These are phyloP conservation scores for Drosophila stalkeri DNA, from an alignment of 2,888 invertebrate species.

Conservation along the genomic window DNA sequence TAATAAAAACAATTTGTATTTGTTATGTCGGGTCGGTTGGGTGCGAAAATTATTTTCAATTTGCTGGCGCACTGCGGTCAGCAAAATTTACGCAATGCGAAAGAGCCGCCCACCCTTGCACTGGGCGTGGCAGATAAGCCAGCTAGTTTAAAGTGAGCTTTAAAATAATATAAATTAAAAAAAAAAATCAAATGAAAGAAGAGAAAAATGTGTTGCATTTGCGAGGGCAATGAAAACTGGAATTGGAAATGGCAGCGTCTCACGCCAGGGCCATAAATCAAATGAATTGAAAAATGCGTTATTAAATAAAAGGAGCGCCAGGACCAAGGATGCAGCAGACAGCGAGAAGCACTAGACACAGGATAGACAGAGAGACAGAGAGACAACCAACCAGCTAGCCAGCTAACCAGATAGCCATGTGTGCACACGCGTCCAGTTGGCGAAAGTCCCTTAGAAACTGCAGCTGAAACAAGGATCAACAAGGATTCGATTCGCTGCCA, in stretches of 20 bases:
- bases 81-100: slow-evolving; percentile 30
- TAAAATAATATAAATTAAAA: slow-evolving; percentile 16
- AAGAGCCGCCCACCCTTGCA: neutral
- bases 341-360: too few species aligned
- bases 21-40: slow-evolving; percentile 44
- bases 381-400: neutral
- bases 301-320: slow-evolving; percentile 66
- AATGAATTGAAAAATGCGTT: slow-evolving; percentile 76
- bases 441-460: slow-evolving; percentile 24
- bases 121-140: slow-evolving; percentile 3
- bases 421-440: slow-evolving; percentile 32
- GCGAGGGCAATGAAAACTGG: slow-evolving; percentile 30
- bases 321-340: slow-evolving; percentile 25
- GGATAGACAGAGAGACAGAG: neutral
- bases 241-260: slow-evolving; percentile 51
- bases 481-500: slow-evolving; percentile 12
- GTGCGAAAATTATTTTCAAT: slow-evolving; percentile 70
- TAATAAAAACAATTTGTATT: slow-evolving; percentile 74
- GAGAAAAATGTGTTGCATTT: slow-evolving; percentile 12
- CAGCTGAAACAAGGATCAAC: slow-evolving; percentile 22
- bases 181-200: neutral
- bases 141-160: slow-evolving; percentile 31
- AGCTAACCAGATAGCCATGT: slow-evolving; percentile 23
- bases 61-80: slow-evolving; percentile 55
- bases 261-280: slow-evolving; percentile 73